Evolutionary conservation across 2,888 invertebrate species (phyloP), one percentile per base, ranked within the genome.

Genomic region (Tiphia femorata): DNA sequence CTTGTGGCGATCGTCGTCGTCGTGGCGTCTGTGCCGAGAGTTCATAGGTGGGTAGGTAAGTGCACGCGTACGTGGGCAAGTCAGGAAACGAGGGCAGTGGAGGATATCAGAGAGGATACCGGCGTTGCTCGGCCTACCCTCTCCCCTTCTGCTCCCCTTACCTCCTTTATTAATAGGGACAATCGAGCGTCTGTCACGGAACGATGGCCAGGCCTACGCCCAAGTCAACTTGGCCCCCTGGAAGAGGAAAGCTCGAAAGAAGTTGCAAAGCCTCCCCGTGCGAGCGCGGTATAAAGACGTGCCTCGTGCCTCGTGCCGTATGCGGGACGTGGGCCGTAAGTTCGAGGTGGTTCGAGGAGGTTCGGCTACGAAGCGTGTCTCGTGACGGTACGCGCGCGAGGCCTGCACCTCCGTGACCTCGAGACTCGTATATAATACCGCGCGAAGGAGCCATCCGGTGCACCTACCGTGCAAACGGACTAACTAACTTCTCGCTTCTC

Each of bases 51-150:
- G 64, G 58, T 66, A 65, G 61, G 52, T 58, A 23, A 16, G 40
- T 50, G 23, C 46, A 53, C n/a, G n/a, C 56, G 60, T 63, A 72
- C 59, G 64, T 76, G 78, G 81, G 81, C 75, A 77, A 73, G 78
- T 77, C 81, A 76, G 81, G 80, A 82, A 81, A 78, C 80, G 77
- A 73, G 76, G 66, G 72, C 78, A 77, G 57, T 72, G 73, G 73
- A 78, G 78, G 75, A 78, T 78, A 75, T 76, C 75, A 70, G 57
- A 61, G 67, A 58, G 66, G 59, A 57, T 62, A 62, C 56, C 47
- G n/a, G 38, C 20, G 57, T 44, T 58, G 55, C 52, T 53, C 42
- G n/a, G n/a, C 65, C 61, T 49, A 33, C 4, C 12, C 5, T 19
- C 54, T 50, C 44, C 57, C 49, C 48, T 61, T 55, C 48, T 50